Conservation (phyloP, 2,797 vertebrate species). For the Halcyon chelicuti region DNA sequence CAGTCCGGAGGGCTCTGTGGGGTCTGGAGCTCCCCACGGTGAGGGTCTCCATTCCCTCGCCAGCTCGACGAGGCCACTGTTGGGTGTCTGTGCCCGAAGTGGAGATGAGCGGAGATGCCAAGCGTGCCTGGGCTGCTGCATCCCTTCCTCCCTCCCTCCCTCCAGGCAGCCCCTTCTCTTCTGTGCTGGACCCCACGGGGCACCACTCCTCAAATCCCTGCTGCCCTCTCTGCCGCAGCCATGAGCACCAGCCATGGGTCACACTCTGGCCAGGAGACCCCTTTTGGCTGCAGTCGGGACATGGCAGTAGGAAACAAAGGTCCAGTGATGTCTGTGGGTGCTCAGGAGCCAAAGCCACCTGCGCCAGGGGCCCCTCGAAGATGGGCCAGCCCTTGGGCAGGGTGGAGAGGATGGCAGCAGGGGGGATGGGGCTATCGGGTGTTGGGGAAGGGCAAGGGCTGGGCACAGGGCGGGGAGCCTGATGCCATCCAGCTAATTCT, state of each 20-base stretch:
- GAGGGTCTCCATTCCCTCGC: neutral
- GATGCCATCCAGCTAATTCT: conserved; percentile 71
- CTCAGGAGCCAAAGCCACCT: neutral
- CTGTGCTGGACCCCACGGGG: neutral
- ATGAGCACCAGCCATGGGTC: accelerated
- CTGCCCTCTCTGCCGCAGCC: neutral
- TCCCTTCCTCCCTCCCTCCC: neutral
- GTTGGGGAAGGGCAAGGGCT: neutral
- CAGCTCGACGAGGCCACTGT: neutral
- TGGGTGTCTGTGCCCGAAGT: neutral
- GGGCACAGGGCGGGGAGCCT: accelerated
- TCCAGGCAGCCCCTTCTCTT: neutral
- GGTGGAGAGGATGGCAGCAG: neutral
- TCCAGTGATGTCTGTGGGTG: neutral
- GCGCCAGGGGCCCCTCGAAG: neutral
- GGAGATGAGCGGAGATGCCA: neutral
- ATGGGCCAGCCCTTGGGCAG: neutral
- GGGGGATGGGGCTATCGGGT: neutral
- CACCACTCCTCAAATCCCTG: neutral
- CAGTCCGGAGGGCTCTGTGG: neutral
- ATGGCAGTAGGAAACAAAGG: neutral
- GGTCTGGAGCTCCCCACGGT: accelerated
- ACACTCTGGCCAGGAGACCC: neutral
- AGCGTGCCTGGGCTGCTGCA: neutral
- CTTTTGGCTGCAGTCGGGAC: neutral